These are phyloP conservation scores for Steromphala cineraria DNA, from an alignment of 2,888 invertebrate genomes.

Conservation along the genomic window DNA sequence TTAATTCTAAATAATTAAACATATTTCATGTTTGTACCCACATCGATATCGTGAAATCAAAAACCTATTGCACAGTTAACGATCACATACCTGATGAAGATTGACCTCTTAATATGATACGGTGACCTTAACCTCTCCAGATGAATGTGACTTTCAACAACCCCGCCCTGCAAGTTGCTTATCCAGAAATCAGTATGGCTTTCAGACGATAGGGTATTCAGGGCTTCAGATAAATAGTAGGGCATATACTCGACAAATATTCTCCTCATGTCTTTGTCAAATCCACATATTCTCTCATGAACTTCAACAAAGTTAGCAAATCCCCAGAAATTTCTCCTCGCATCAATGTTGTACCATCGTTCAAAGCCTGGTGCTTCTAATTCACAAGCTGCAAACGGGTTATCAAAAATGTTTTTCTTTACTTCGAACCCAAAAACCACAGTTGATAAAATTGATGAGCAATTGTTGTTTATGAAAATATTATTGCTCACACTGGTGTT, in stretches of 20 bases:
- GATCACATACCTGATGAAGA: neutral
- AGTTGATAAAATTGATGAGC: neutral
- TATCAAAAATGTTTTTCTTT: slow-evolving; percentile 28
- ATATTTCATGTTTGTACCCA: no score
- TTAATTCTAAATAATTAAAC: no score
- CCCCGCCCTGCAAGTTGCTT: neutral
- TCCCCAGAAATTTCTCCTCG: slow-evolving; percentile 31
- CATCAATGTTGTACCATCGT: slow-evolving; percentile 18
- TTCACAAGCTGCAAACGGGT: slow-evolving; percentile 1
- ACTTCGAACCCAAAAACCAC: neutral
- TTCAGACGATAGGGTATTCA: neutral
- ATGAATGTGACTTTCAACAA: neutral
- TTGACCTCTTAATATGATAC: neutral
- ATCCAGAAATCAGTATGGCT: neutral
- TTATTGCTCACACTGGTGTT: slow-evolving; percentile 20
- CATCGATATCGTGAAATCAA: no score
- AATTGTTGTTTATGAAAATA: slow-evolving; percentile 21
- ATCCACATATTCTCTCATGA: slow-evolving; percentile 29
- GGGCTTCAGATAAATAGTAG: slow-evolving; percentile 10
- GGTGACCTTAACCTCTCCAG: neutral
- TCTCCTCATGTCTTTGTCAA: slow-evolving; percentile 33
- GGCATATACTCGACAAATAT: slow-evolving; percentile 27
- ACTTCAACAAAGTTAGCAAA: neutral
- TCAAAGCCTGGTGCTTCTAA: neutral
- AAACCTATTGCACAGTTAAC: neutral